These are phyloP conservation scores for Ivindomyrus marchei DNA, from an alignment of 2,113 vertebrate species.

Conservation along the genomic window DNA sequence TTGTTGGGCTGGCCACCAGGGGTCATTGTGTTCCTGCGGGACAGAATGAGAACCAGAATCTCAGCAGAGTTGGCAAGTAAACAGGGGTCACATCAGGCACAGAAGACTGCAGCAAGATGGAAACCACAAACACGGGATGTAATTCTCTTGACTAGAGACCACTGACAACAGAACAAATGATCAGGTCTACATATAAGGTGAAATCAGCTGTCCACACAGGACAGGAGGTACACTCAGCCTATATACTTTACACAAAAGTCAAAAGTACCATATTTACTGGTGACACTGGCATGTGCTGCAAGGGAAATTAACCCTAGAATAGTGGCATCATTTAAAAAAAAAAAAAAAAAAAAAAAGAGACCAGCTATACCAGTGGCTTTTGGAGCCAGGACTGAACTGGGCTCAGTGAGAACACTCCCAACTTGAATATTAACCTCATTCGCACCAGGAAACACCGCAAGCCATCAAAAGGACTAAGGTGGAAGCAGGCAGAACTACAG, in stretches of 20 bases:
- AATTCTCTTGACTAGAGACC: not conserved
- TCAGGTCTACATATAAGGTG: not conserved
- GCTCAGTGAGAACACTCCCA: not conserved
- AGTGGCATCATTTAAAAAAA: not conserved
- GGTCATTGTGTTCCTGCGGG: slow-evolving; percentile 82
- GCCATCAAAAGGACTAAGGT: not conserved
- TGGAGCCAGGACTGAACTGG: not conserved
- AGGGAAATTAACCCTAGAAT: not conserved
- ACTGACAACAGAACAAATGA: not conserved
- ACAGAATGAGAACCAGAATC: not conserved
- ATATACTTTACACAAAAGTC: not conserved
- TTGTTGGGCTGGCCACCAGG: slow-evolving; percentile 93
- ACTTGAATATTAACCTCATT: not conserved
- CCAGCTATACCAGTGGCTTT: not conserved
- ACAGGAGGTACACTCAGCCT: not conserved
- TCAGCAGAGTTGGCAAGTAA: not conserved
- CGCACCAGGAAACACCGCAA: not conserved
- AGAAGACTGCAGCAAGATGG: not conserved
- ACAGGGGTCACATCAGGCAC: not conserved
- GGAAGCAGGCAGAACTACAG: not conserved
- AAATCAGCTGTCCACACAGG: not conserved
- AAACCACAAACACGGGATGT: not conserved
- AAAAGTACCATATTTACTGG: not conserved
- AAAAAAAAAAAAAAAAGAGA: not conserved
- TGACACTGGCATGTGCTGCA: not conserved